Base-by-base conservation (phyloP, 2,113 vertebrate species). In the Tragulus kanchil region DNA sequence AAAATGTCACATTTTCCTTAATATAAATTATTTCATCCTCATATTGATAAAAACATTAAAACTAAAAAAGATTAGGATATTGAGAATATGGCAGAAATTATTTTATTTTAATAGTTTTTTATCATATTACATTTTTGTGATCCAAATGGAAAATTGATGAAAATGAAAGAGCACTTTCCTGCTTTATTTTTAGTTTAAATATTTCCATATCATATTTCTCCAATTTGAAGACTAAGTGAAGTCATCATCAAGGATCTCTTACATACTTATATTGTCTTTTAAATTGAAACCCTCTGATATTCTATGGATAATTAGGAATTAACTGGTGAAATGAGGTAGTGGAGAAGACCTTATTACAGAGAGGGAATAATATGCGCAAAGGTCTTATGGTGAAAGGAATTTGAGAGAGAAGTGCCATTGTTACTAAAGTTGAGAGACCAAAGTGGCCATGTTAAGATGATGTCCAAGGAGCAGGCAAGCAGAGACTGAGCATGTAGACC, bases 131-230 rank as follows among this genome's bases (percentile, higher is more conserved):
- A 4, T 94, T 69, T 82, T 93, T 85, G 59, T 85, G 21, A 67
- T 85, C 59, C 94, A 96, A 88, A 56, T 81, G 15, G n/a, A 95
- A 93, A 75, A 64, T 4, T 45, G 1, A 81, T 75, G 58, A 73
- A 45, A 96, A 94, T 23, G 0, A 59, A 19, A 23, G n/a, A 65
- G 9, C 12, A 36, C 26, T 75, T 77, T 89, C 36, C 6, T 59
- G n/a, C n/a, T 87, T 93, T 64, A 85, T 71, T 52, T 94, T 84
- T 89, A 62, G 59, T 90, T 48, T 62, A 86, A 96, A 50, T 64
- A 77, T 77, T 85, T 95, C 67, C n/a, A 69, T 83, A 52, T 6
- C 6, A 54, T 42, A 62, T 73, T 95, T 92, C 36, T 73, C 50
- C 54, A 88, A 52, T 59, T 89, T 61, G 31, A 96, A 75, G 31